Percentiles rank a stretch among this genome's conserved stretches.
Conservation (phyloP, 92 coral and sea anemone genomes). For the Siderastrea radians region DNA sequence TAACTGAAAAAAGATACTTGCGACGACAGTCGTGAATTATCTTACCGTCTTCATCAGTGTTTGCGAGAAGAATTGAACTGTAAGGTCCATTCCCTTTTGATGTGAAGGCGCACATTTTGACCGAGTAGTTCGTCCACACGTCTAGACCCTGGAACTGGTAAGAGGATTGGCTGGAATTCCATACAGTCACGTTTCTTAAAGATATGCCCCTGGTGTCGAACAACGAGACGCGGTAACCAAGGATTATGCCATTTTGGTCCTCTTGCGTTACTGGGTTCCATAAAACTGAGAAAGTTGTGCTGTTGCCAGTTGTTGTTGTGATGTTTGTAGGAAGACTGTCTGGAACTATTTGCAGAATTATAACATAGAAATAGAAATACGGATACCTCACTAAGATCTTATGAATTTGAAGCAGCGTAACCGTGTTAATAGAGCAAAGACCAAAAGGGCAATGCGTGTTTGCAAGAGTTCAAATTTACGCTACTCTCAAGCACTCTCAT, state of each 20-base stretch:
- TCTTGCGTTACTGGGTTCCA: slow-evolving; percentile 60
- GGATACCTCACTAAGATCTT: background rate
- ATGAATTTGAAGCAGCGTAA: background rate
- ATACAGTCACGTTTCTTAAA: slow-evolving; percentile 23
- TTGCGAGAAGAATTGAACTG: slow-evolving; percentile 59
- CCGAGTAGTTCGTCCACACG: slow-evolving; percentile 66
- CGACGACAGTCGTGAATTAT: background rate
- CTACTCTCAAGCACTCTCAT: too few relatives aligned
- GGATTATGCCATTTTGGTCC: slow-evolving; percentile 60
- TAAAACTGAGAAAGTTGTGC: slow-evolving; percentile 24
- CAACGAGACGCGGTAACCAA: slow-evolving; percentile 45
- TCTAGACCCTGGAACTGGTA: slow-evolving; percentile 39
- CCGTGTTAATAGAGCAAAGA: too few relatives aligned
- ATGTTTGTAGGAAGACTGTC: slow-evolving; percentile 27
- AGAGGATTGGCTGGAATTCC: slow-evolving; percentile 13
- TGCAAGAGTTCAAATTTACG: too few relatives aligned
- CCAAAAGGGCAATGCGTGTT: too few relatives aligned
- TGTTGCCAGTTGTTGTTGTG: background rate
- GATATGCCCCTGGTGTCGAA: slow-evolving; percentile 13
- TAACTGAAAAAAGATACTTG: too few relatives aligned
- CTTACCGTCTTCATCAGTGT: slow-evolving; percentile 68
- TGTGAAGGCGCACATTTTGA: slow-evolving; percentile 73
- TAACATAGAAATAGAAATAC: background rate
- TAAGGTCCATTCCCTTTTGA: slow-evolving; percentile 74
- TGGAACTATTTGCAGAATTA: slow-evolving; percentile 25